Conservation (phyloP, 2,888 invertebrate species). For the Standfussiana lucernea region DNA sequence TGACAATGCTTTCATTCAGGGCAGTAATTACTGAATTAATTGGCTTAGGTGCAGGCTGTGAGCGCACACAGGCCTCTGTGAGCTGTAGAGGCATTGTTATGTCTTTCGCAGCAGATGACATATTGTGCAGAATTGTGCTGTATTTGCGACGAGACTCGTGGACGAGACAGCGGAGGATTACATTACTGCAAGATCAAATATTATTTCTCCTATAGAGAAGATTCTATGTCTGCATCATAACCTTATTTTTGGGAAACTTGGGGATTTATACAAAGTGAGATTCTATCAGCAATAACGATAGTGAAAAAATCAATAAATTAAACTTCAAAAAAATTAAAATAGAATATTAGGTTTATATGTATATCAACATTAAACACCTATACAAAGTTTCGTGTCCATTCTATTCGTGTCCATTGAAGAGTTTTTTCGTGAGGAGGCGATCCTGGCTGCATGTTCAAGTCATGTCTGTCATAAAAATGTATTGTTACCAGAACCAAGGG, state of each 20-base stretch:
- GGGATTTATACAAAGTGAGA: neutral
- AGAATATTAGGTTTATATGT: neutral
- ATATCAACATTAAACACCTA: neutral
- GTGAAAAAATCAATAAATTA: no score
- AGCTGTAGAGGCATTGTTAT: constrained; percentile 17
- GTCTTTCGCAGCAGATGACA: neutral
- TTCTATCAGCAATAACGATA: no score
- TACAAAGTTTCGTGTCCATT: no score
- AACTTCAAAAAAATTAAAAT: neutral
- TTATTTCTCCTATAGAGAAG: neutral
- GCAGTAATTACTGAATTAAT: constrained; percentile 46
- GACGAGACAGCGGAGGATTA: neutral
- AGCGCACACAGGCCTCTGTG: neutral
- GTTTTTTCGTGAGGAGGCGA: neutral
- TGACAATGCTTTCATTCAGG: neutral
- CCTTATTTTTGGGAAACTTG: neutral
- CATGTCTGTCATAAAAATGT: no score
- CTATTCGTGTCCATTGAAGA: neutral
- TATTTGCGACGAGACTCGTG: neutral
- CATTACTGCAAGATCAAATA: neutral
- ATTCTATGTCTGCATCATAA: neutral
- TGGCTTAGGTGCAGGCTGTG: constrained; percentile 28
- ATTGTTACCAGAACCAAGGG: no score
- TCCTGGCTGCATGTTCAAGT: no score
- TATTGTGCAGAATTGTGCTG: constrained; percentile 15